These are phyloP conservation scores for Chloropsis hardwickii DNA, from an alignment of 2,113 vertebrate species.

Conservation along the genomic window DNA sequence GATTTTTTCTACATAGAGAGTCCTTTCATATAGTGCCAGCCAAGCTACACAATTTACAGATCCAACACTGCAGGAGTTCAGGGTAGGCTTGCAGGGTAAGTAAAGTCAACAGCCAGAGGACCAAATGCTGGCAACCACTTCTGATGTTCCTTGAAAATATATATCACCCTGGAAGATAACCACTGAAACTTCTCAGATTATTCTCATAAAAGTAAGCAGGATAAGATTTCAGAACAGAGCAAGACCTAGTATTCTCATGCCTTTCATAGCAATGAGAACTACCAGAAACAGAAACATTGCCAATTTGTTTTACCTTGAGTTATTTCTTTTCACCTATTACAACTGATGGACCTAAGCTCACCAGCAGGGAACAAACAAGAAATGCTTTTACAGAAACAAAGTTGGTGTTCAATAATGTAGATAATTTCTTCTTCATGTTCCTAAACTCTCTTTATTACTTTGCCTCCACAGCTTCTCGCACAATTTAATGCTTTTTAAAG, in stretches of 20 bases:
- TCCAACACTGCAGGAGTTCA: background rate
- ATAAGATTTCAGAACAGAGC: background rate
- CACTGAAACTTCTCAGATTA: background rate
- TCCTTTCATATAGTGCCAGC: background rate
- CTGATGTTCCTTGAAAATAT: background rate
- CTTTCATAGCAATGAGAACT: background rate
- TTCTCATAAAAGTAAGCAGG: background rate
- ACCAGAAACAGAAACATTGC: background rate
- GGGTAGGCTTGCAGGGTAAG: background rate
- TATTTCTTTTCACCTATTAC: background rate
- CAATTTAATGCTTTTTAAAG: background rate
- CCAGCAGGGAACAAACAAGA: background rate
- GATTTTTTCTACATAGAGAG: fast-evolving
- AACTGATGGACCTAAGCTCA: background rate
- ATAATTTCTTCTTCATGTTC: background rate
- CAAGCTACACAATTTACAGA: background rate
- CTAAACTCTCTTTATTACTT: background rate
- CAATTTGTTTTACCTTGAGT: background rate
- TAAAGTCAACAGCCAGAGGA: background rate
- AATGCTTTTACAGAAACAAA: background rate
- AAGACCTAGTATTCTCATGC: background rate
- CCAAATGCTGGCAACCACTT: background rate
- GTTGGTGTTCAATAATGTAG: background rate
- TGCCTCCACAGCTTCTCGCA: background rate
- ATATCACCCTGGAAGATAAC: background rate